Percentiles rank a stretch among this genome's conserved stretches.
Conservation (phyloP, 2,113 vertebrate species). For the Ardeotis arabs region DNA sequence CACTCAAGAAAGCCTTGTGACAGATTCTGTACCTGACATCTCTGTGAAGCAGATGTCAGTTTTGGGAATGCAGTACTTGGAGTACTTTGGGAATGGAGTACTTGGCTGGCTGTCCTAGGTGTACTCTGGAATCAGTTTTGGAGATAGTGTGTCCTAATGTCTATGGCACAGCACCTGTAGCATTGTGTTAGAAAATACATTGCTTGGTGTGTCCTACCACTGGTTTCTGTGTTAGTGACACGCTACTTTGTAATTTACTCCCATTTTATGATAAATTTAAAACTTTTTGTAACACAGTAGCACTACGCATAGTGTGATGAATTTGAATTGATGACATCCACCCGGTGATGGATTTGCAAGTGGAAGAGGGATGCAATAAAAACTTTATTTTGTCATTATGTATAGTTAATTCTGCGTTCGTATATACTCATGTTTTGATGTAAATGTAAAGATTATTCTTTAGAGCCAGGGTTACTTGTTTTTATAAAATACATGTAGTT, state of each 20-base stretch:
- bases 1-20: neutral
- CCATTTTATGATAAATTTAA: neutral
- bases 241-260: neutral
- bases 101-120: neutral
- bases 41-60: neutral
- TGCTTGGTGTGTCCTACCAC: neutral
- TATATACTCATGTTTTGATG: neutral
- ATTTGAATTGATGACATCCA: neutral
- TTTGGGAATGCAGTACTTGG: neutral
- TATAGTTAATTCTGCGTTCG: neutral
- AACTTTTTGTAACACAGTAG: neutral
- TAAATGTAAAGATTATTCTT: neutral
- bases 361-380: no score
- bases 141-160: accelerated
- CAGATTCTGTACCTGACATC: neutral
- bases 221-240: neutral
- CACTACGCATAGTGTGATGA: neutral
- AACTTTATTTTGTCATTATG: neutral
- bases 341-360: neutral
- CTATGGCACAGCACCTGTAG: neutral
- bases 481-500: neutral
- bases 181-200: neutral
- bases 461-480: neutral
- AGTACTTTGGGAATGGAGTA: neutral
- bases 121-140: neutral